These are phyloP conservation scores for Drosophila kanekoi DNA, from an alignment of 2,888 invertebrate genomes.

Conservation along the genomic window DNA sequence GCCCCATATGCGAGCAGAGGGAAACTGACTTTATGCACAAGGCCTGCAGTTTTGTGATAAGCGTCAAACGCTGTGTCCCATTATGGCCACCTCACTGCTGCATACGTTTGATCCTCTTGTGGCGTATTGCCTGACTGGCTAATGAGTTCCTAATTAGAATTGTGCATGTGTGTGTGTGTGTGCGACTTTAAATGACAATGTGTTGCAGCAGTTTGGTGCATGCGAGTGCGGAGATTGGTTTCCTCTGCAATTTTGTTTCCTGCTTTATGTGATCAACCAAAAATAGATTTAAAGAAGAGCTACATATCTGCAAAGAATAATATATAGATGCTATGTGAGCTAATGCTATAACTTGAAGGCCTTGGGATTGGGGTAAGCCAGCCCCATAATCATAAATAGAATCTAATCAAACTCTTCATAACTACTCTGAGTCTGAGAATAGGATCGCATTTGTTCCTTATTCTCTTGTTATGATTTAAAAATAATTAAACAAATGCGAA, in stretches of 20 bases:
- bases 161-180: conserved; percentile 21
- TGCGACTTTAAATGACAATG: conserved; percentile 43
- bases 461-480: no score
- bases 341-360: no score
- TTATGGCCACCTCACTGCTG: not conserved
- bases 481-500: no score
- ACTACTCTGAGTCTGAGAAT: no score
- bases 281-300: no score
- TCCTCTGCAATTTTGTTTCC: not conserved
- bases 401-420: no score
- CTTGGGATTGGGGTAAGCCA: no score
- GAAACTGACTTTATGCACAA: conserved; percentile 4
- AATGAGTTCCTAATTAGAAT: conserved; percentile 74
- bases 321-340: no score
- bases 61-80: conserved; percentile 54
- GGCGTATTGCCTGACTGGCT: conserved; percentile 62
- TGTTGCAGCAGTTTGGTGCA: conserved; percentile 15
- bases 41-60: conserved; percentile 68
- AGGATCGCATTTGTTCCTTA: no score
- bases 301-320: no score
- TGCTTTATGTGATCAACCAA: not conserved
- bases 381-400: no score
- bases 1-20: conserved; percentile 2
- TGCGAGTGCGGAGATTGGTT: conserved; percentile 15
- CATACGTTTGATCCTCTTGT: conserved; percentile 33